Base-by-base conservation (phyloP, 2,888 invertebrate genomes). In the Desoria tigrina region DNA sequence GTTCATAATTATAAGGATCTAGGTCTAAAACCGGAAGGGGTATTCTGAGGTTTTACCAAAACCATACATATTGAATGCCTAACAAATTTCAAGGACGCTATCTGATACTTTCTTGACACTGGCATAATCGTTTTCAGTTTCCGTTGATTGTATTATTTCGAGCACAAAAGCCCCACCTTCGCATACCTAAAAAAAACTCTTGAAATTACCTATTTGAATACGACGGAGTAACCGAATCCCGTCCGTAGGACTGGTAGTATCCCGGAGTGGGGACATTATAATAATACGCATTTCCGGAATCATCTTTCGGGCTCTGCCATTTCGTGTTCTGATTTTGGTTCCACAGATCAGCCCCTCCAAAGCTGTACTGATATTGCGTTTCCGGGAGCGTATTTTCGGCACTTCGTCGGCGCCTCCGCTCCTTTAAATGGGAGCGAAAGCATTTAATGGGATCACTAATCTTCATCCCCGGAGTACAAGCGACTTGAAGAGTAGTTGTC, bases 381-480 rank as follows among this genome's bases (percentile, higher is more conserved):
- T 27, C 65, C 1, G 69, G 69, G 11, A 68, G 62, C 1, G 11
- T 21, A 2, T 57, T 50, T 6, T 14, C n/a, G 9, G 64, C 14
- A 58, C 61, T 63, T 24, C 74, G 60, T 27, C n/a, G n/a, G n/a
- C 61, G 71, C 23, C 68, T 63, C 18, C 73, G 42, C 24, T 51
- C 27, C n/a, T 61, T 62, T 4, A 72, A 58, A 53, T 68, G 60
- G 0, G 74, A 74, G 11, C 72, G 62, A 53, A 70, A 76, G 49
- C 76, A 76, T 23, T 50, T 63, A n/a, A 76, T 65, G 2, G 74
- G 69, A 2, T 69, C 65, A 50, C 62, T 70, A 42, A 71, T 24
- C 53, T 64, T 60, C 7, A 51, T 58, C 1, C 69, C 65, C 1
- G 76, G 72, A 16, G 72, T 72, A 37, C 76, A 76, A 1, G 76